Conservation (phyloP, 2,113 vertebrate genomes). For the Hippocampus mohnikei region DNA sequence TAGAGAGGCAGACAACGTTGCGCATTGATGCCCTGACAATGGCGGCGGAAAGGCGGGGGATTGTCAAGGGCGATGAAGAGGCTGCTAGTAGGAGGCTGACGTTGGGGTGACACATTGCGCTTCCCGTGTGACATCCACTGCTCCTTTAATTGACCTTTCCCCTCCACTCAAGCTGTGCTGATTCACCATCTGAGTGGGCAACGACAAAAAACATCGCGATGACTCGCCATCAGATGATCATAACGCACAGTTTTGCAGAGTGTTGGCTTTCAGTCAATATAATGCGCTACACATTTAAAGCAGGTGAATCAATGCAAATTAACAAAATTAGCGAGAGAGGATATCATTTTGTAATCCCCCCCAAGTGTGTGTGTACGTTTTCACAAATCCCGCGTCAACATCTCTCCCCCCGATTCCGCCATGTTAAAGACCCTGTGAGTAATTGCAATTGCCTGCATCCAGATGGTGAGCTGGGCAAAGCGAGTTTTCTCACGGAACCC, state of each 20-base stretch:
- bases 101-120: neutral
- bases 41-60: constrained; percentile 19
- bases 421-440: constrained; percentile 38
- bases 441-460: constrained; percentile 46
- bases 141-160: neutral
- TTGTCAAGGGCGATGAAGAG: constrained; percentile 29
- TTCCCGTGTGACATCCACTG: constrained; percentile 8
- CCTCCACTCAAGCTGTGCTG: neutral
- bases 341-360: neutral
- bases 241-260: neutral
- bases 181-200: constrained; percentile 7
- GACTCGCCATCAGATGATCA: neutral
- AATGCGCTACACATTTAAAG: neutral
- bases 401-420: constrained; percentile 6
- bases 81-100: neutral
- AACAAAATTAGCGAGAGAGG: too few species aligned
- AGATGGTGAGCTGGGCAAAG: constrained; percentile 43
- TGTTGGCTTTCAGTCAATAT: neutral
- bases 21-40: constrained; percentile 47
- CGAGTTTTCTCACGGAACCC: constrained; percentile 17
- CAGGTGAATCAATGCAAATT: too few species aligned
- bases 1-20: neutral
- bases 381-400: constrained; percentile 35
- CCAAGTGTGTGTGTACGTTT: constrained; percentile 4
- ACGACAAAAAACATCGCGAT: neutral